A percentile compares a stretch with the other conserved stretches of the same genome.
Conservation (phyloP, 2,797 vertebrate genomes). For the Schizopygopsis malacanthus region DNA sequence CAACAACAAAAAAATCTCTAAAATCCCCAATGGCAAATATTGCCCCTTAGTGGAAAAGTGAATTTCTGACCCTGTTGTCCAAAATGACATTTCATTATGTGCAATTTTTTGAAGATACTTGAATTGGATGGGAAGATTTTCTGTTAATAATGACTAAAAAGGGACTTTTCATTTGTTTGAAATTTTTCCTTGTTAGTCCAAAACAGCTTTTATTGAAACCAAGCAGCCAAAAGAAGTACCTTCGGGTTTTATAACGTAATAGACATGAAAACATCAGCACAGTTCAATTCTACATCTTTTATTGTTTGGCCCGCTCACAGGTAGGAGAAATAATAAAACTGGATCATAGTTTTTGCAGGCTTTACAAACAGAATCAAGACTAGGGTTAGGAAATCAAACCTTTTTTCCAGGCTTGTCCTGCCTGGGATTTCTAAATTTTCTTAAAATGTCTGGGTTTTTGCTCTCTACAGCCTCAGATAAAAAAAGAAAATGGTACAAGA, state of each 20-base stretch:
- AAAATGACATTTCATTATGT: not conserved
- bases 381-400: not conserved
- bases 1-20: no score
- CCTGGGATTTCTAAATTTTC: not conserved
- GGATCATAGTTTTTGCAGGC: not conserved
- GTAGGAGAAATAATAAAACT: no score
- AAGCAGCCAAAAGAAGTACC: not conserved
- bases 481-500: not conserved
- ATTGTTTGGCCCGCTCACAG: not conserved
- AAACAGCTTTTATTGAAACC: not conserved
- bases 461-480: not conserved
- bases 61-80: not conserved
- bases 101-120: not conserved
- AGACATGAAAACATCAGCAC: not conserved
- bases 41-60: not conserved
- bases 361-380: not conserved
- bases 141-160: not conserved
- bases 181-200: not conserved
- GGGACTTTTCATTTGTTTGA: not conserved
- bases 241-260: not conserved
- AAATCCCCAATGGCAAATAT: no score
- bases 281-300: not conserved
- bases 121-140: not conserved
- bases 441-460: not conserved
- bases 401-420: not conserved